Evolutionary conservation across 2,888 invertebrate species (phyloP).

Genomic region (Pogonocherus hispidulus): DNA sequence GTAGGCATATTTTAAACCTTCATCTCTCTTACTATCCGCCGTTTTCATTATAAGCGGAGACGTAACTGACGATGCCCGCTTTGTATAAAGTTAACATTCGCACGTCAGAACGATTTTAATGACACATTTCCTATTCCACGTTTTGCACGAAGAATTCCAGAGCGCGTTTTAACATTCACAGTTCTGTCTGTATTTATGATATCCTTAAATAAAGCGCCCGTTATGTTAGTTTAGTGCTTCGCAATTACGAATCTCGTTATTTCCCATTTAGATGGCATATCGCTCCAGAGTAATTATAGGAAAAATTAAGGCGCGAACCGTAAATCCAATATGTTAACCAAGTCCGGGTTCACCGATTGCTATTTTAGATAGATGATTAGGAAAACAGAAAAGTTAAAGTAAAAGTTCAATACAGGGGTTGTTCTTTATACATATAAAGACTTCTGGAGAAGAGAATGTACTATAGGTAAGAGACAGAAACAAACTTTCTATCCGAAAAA

Average conservation of each 20-base stretch:
- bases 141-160: conserved; percentile 54
- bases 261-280: background rate
- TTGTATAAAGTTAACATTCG: conserved; percentile 60
- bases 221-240: conserved; percentile 15
- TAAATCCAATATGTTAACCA: too few relatives aligned
- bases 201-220: conserved; percentile 14
- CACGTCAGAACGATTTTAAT: conserved; percentile 62
- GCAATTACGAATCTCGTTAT: background rate
- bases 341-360: too few relatives aligned
- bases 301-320: too few relatives aligned
- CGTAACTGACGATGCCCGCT: conserved; percentile 19
- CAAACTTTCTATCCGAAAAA: too few relatives aligned
- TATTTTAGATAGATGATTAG: too few relatives aligned
- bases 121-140: conserved; percentile 64
- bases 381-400: too few relatives aligned
- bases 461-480: too few relatives aligned
- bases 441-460: too few relatives aligned
- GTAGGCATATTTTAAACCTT: conserved; percentile 37
- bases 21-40: conserved; percentile 17
- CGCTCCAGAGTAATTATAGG: background rate
- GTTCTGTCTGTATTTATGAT: conserved; percentile 13
- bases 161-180: conserved; percentile 27
- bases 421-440: too few relatives aligned
- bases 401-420: too few relatives aligned
- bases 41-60: conserved; percentile 31